phyloP scores from a whole-genome alignment of 2,888 invertebrate genomes.

The Metalampra italica region DNA sequence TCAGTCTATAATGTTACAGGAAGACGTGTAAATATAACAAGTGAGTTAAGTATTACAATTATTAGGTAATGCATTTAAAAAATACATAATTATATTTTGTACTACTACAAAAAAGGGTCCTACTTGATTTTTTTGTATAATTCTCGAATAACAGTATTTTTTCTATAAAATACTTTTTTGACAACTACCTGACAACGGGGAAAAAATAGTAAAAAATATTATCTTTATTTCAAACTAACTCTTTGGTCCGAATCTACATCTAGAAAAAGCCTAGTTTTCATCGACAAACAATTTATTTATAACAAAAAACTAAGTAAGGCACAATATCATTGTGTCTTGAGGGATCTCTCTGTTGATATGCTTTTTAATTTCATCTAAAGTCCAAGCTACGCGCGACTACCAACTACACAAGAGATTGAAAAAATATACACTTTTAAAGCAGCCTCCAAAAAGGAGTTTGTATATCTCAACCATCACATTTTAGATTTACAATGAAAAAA shows the following conservation, averaged over 20 bases:
- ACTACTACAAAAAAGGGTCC: conserved; percentile 62
- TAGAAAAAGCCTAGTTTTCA: conserved; percentile 36
- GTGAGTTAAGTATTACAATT: conserved; percentile 14
- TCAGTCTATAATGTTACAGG: conserved; percentile 68
- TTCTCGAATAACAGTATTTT: conserved; percentile 41
- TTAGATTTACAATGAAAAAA: conserved; percentile 21
- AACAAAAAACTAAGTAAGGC: conserved; percentile 59
- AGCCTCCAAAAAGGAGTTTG: conserved; percentile 25
- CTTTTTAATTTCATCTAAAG: conserved; percentile 36
- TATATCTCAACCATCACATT: conserved; percentile 41
- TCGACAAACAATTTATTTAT: conserved; percentile 35
- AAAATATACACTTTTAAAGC: conserved; percentile 46
- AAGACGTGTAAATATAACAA: conserved; percentile 52
- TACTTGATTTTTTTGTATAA: conserved; percentile 36
- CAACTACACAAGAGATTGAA: conserved; percentile 31
- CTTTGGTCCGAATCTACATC: conserved; percentile 67
- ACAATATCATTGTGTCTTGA: conserved; percentile 64
- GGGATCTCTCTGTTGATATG: conserved; percentile 60
- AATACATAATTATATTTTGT: conserved; percentile 66
- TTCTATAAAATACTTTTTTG: conserved; percentile 41
- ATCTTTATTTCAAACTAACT: conserved; percentile 54
- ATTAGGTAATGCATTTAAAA: conserved; percentile 48
- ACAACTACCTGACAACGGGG: conserved; percentile 40
- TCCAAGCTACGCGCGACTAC: conserved; percentile 47
- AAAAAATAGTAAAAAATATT: conserved; percentile 71